Base-by-base conservation (phyloP, 2,888 invertebrate genomes). In the Ryuthela nishihirai region DNA sequence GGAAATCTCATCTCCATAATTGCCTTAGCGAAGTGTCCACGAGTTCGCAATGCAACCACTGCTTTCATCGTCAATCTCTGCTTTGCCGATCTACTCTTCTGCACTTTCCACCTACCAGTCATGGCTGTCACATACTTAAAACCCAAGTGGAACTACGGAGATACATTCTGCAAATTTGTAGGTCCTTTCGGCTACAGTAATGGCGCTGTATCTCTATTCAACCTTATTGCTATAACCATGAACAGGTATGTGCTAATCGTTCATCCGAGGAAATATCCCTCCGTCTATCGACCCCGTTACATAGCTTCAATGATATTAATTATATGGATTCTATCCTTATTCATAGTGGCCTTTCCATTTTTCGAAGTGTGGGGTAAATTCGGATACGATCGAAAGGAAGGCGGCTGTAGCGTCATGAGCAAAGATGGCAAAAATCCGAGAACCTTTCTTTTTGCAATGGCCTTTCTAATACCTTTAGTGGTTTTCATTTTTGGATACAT, bases 161-260 rank as follows among this genome's bases (percentile, higher is more conserved):
- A 83, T 20, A 79, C 81, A 2, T 78, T 88, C 34, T 90, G 90
- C 72, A 83, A 84, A 76, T 79, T 90, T 73, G 90, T 90, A 76
- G 89, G 90, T 0, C 84, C 90, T 67, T 83, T 90, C 67, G 90
- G 90, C 77, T 91, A 91, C 72, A 89, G 89, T 56, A 91, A 90
- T 72, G 89, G 90, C 49, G 89, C 88, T 0, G 87, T 88, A 3
- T 89, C 88, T 0, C 76, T 91, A 35, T 78, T 90, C 63, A 89
- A 88, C 70, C 90, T 91, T 88, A 89, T 90, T 45, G 88, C 88
- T 66, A 90, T 91, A 66, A 90, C 90, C 29, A 77, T 90, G 58
- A 91, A 90, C 76, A 85, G 90, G 89, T 88, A 70, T 77, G 76
- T 44, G 21, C 21, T 42, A 20, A 53, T 65, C 20, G 24, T 18